phyloP scores from a whole-genome alignment of 2,888 invertebrate species.

The Autographa pulchrina region DNA sequence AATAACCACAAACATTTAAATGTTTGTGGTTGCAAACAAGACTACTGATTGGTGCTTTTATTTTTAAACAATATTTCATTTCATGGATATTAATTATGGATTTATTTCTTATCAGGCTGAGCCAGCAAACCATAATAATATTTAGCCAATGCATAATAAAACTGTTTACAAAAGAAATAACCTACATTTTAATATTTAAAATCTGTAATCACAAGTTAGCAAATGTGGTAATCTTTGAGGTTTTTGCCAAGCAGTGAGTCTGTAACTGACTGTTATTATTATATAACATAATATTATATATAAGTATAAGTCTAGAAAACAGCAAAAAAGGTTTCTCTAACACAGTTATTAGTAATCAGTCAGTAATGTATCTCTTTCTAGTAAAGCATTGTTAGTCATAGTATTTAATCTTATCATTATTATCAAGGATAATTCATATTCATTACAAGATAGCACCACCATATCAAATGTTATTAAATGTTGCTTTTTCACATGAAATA shows the following conservation, averaged over 20 bases:
- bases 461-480: slow-evolving; percentile 17
- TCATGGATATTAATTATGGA: too few species aligned
- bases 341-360: not conserved
- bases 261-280: too few species aligned
- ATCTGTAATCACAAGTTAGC: too few species aligned
- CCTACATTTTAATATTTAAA: too few species aligned
- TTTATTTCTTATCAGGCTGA: not conserved
- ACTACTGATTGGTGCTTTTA: not conserved
- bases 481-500: slow-evolving; percentile 11
- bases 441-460: slow-evolving; percentile 34
- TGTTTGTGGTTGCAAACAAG: too few species aligned
- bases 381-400: slow-evolving; percentile 42
- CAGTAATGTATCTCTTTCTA: slow-evolving; percentile 7
- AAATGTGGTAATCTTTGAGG: too few species aligned
- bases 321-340: not conserved
- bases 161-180: not conserved
- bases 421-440: slow-evolving; percentile 39
- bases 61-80: not conserved
- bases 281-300: too few species aligned
- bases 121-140: not conserved
- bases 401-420: slow-evolving; percentile 44
- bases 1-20: too few species aligned
- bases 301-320: not conserved
- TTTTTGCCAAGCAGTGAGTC: too few species aligned
- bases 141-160: not conserved